Evolutionary conservation across 2,888 invertebrate genomes (phyloP), one percentile per base, ranked within the genome.

Genomic region (Hirtodrosophila cameraria): DNA sequence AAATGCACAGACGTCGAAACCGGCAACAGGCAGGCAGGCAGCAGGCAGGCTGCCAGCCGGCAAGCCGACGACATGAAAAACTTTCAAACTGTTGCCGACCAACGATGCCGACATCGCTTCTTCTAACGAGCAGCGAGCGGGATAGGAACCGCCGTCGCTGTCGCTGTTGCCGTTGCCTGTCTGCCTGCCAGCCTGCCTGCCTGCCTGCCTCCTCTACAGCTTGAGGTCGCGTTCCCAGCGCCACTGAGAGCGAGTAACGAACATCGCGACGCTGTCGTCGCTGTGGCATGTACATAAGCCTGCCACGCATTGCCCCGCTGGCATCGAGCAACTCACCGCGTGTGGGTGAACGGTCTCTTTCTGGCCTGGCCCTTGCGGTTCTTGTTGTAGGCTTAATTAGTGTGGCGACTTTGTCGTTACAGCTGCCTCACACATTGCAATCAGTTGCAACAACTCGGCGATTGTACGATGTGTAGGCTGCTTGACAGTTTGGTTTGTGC

Each of bases 61-160:
- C 75, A 71, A 71, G 57, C 68, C 75, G 75, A 66, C 67, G 54
- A 79, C 71, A 79, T 79, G 82, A 82, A 84, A 80, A 80, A 83
- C 81, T 80, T 80, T 83, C 81, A 80, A 83, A 83, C 84, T 78
- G 84, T 75, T 72, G 83, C 78, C 69, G 78, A 54, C 70, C 69
- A 50, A 16, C 68, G 59, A 45, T 55, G 60, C 39, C 60, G 72
- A 42, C 50, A 45, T 53, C 30, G 70, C 78, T 77, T 77, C 80
- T 80, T 80, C 80, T 80, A 80, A 83, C 75, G 80, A 74, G 80
- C 68, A 60, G 52, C 78, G 71, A 57, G 73, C 82, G 79, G 79
- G 64, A 69, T 70, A 74, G 82, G 68, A 74, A 67, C 58, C 65
- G 59, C 61, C 49, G 59, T 75, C 46, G 35, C 36, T 41, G 36